Evolutionary conservation across 2,113 vertebrate genomes (phyloP).

Genomic region (Numida meleagris): DNA sequence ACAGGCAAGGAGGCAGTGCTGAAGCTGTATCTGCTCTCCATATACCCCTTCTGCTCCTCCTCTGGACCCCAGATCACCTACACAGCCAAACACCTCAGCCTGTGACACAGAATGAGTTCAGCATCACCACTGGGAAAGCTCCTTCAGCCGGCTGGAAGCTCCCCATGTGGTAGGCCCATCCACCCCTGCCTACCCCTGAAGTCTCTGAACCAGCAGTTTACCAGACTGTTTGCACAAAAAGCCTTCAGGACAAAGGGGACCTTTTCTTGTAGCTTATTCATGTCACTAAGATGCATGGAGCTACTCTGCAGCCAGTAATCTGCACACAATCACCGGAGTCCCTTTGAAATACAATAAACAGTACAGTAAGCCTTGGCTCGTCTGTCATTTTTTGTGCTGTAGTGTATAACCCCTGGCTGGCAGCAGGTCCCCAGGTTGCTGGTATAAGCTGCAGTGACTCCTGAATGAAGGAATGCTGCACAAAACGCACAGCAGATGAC

Average conservation of each 20-base stretch:
- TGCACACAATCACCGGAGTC: accelerated
- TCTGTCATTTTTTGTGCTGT: accelerated
- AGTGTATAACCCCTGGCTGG: not conserved
- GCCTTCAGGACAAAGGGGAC: not conserved
- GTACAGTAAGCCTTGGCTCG: not conserved
- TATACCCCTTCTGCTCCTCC: not conserved
- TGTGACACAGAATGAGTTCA: not conserved
- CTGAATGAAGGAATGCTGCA: not conserved
- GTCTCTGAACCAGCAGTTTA: not conserved
- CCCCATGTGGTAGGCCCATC: not conserved
- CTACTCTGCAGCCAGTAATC: not conserved
- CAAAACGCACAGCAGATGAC: not conserved
- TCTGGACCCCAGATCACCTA: not conserved
- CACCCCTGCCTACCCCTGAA: not conserved
- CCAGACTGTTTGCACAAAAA: not conserved
- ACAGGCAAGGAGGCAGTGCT: not conserved
- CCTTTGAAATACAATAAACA: not conserved
- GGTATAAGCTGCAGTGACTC: accelerated
- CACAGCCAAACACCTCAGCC: not conserved
- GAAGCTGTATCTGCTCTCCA: not conserved
- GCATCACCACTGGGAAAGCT: not conserved
- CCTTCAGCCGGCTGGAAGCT: not conserved
- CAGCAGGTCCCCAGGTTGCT: not conserved
- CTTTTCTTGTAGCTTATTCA: not conserved
- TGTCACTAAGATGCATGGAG: not conserved